phyloP scores from a whole-genome alignment of 2,888 invertebrate species.

The Mesochorus sp. region DNA sequence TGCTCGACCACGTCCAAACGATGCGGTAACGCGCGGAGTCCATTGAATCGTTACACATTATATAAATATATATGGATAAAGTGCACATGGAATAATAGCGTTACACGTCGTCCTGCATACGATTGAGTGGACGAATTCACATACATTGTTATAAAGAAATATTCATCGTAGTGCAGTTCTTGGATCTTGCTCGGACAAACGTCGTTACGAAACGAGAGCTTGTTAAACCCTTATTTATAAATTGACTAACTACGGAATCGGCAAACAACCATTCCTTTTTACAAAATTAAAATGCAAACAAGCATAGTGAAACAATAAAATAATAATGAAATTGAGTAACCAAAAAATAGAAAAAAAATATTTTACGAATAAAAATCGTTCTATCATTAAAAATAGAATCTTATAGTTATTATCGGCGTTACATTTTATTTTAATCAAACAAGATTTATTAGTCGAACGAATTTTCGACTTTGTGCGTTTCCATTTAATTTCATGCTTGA shows the following conservation, averaged over 20 bases:
- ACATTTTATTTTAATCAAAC: no score
- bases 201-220: slow-evolving; percentile 35
- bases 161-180: slow-evolving; percentile 2
- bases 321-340: no score
- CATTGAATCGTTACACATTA: slow-evolving; percentile 17
- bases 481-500: no score
- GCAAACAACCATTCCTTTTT: neutral
- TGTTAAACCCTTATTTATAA: slow-evolving; percentile 13
- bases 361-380: neutral
- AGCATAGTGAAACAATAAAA: neutral
- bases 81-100: slow-evolving; percentile 1
- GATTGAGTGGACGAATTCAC: slow-evolving; percentile 24
- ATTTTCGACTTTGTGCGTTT: no score
- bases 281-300: neutral
- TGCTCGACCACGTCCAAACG: slow-evolving; percentile 41
- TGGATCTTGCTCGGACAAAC: neutral
- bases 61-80: neutral
- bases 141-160: slow-evolving; percentile 45
- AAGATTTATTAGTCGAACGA: no score
- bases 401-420: neutral
- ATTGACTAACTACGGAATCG: neutral
- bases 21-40: slow-evolving; percentile 49
- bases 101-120: slow-evolving; percentile 27
- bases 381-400: neutral
- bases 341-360: neutral